A percentile compares a stretch with the other conserved stretches of the same genome.
Conservation (phyloP, 2,797 vertebrate species). For the Takifugu ocellatus region DNA sequence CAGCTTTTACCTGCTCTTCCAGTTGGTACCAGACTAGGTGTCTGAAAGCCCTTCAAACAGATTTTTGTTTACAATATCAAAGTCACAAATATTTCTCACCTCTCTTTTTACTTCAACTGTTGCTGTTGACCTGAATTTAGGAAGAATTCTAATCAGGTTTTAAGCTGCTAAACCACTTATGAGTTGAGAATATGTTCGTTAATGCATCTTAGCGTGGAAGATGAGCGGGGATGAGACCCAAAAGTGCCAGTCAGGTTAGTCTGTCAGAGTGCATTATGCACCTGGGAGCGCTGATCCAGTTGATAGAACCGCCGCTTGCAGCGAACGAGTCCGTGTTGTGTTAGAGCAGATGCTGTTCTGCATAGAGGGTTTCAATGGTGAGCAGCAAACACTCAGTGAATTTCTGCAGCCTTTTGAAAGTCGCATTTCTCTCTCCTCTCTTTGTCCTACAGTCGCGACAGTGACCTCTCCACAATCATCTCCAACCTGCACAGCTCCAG, state of each 20-base stretch:
- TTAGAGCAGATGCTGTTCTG: conserved; percentile 19
- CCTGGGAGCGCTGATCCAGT: conserved; percentile 56
- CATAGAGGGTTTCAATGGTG: conserved; percentile 38
- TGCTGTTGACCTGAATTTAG: conserved; percentile 37
- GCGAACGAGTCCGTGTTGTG: conserved; percentile 41
- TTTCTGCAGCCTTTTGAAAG: conserved; percentile 31
- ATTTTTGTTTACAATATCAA: too few relatives aligned
- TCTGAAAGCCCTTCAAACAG: too few relatives aligned
- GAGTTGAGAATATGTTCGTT: conserved; percentile 82
- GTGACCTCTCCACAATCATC: conserved; percentile 91
- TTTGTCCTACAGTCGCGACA: conserved; percentile 83
- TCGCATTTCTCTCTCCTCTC: conserved; percentile 10
- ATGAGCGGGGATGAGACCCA: conserved; percentile 83
- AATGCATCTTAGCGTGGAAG: conserved; percentile 86
- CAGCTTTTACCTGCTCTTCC: conserved; percentile 16
- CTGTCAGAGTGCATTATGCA: conserved; percentile 76
- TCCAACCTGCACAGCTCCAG: conserved; percentile 92
- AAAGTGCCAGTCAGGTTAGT: conserved; percentile 82
- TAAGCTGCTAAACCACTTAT: conserved; percentile 90
- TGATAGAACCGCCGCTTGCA: conserved; percentile 56
- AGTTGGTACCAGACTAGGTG: too few relatives aligned
- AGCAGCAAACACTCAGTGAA: conserved; percentile 17
- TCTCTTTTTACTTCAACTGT: conserved; percentile 25
- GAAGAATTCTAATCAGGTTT: conserved; percentile 78
- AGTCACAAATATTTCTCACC: conserved; percentile 4